Evolutionary conservation across 2,888 invertebrate genomes (phyloP).

Genomic region (Pachymerium ferrugineum): DNA sequence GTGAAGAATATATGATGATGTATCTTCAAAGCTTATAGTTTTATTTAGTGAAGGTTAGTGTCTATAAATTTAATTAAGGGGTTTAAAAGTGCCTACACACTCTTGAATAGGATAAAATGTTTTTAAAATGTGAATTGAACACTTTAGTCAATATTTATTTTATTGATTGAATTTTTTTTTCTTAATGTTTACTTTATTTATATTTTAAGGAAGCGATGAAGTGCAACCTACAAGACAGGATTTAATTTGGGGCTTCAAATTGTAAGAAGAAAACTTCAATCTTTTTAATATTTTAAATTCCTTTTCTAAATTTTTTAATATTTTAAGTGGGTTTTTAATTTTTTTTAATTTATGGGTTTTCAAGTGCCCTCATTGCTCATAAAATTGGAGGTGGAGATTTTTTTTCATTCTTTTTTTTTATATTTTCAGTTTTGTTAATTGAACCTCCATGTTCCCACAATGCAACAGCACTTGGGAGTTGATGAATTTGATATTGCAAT

Average conservation of each 20-base stretch:
- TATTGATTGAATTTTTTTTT: not conserved
- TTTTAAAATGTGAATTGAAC: too few species aligned
- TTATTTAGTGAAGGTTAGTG: too few species aligned
- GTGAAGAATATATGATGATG: too few species aligned
- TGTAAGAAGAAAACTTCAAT: not conserved
- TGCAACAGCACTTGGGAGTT: not conserved
- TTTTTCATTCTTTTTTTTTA: not conserved
- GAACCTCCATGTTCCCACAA: not conserved
- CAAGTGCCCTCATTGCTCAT: not conserved
- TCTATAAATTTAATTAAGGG: too few species aligned
- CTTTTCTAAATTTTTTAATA: not conserved
- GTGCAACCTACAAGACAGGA: constrained; percentile 7
- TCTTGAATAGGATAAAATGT: not conserved
- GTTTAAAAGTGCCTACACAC: too few species aligned
- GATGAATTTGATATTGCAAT: too few species aligned
- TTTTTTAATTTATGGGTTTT: not conserved
- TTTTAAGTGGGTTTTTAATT: not conserved
- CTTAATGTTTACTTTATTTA: not conserved
- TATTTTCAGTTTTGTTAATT: not conserved
- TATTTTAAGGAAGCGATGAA: constrained; percentile 24
- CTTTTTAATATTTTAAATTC: not conserved
- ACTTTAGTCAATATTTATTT: not conserved
- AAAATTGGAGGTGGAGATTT: not conserved
- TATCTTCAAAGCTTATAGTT: too few species aligned
- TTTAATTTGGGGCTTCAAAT: constrained; percentile 29